Evolutionary conservation across 2,797 vertebrate species (phyloP), one percentile per base, ranked within the genome.

Genomic region (Xerus rutilus): DNA sequence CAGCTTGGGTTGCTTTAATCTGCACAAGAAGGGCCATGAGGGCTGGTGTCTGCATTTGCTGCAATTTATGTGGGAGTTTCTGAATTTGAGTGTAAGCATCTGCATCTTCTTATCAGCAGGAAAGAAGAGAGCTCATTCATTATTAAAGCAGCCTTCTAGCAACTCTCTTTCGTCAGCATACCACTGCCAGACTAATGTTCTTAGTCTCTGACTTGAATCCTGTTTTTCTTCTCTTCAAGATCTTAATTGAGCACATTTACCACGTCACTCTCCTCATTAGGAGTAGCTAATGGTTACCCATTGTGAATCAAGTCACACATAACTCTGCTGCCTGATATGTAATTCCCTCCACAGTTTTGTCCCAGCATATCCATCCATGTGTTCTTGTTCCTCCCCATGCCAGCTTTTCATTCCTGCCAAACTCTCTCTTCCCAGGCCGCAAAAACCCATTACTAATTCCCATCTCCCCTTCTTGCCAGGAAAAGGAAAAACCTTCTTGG

Each of bases 111-210:
- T 74, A 67, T 81, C 35, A 30, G 86, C 62, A 74, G 67, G 62
- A 54, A 57, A 96, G 78, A 79, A 83, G 57, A 91, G 79, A 85
- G 49, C 39, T 87, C 89, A 85, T 94, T 97, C 94, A 91, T 95
- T 96, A 93, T 96, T 97, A 96, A 96, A 96, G 32, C 47, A 81
- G 47, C 54, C 90, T 94, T 70, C 82, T 21, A 87, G 94, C 69
- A 73, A 76, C 89, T 52, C n/a, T 81, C 73, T 94, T 74, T 88
- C 35, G 0, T 91, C 92, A 74, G 76, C 43, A 35, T 49, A 89
- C 59, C 43, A 70, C 69, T 21, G 76, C 54, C 47, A 87, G 72
- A 84, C 76, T 81, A 25, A 89, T 90, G 95, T 92, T 90, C 85
- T 92, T 72, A 43, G 39, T 92, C 91, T 94, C 12, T 32, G 59